phyloP scores from a whole-genome alignment of 2,888 invertebrate genomes.

The Agrochola litura region DNA sequence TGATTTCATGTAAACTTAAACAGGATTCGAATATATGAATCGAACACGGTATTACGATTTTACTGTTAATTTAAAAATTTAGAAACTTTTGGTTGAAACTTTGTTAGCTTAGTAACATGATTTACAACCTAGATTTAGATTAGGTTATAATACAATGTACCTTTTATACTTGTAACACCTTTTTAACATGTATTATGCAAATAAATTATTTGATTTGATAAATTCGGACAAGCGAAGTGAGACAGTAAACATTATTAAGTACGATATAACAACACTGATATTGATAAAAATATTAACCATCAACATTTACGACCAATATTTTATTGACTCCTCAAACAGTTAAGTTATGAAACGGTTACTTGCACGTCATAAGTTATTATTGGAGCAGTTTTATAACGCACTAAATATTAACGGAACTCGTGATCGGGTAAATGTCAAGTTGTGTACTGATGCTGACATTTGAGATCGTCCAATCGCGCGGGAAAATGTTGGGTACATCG shows the following conservation, averaged over 20 bases:
- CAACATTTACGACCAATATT: slow-evolving; percentile 41
- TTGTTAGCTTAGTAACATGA: neutral
- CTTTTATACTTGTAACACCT: too few species aligned
- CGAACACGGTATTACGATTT: slow-evolving; percentile 6
- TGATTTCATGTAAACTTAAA: slow-evolving; percentile 37
- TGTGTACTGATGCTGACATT: slow-evolving; percentile 82
- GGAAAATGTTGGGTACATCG: slow-evolving; percentile 59
- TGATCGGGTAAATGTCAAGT: slow-evolving; percentile 81
- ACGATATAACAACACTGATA: slow-evolving; percentile 37
- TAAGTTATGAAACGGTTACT: slow-evolving; percentile 58
- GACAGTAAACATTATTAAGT: slow-evolving; percentile 33
- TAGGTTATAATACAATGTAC: too few species aligned
- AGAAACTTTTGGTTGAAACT: slow-evolving; percentile 6
- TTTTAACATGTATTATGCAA: too few species aligned
- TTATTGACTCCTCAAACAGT: slow-evolving; percentile 56
- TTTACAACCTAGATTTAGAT: slow-evolving; percentile 11
- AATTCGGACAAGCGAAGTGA: slow-evolving; percentile 20
- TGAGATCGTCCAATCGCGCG: slow-evolving; percentile 72
- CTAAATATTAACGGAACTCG: slow-evolving; percentile 73
- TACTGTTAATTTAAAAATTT: slow-evolving; percentile 9
- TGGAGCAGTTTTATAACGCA: slow-evolving; percentile 71
- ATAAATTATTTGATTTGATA: too few species aligned
- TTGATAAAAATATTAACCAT: slow-evolving; percentile 45
- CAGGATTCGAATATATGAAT: slow-evolving; percentile 28
- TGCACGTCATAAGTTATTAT: slow-evolving; percentile 65